These are phyloP conservation scores for Cancer borealis DNA, from an alignment of 2,888 invertebrate genomes.

Conservation along the genomic window DNA sequence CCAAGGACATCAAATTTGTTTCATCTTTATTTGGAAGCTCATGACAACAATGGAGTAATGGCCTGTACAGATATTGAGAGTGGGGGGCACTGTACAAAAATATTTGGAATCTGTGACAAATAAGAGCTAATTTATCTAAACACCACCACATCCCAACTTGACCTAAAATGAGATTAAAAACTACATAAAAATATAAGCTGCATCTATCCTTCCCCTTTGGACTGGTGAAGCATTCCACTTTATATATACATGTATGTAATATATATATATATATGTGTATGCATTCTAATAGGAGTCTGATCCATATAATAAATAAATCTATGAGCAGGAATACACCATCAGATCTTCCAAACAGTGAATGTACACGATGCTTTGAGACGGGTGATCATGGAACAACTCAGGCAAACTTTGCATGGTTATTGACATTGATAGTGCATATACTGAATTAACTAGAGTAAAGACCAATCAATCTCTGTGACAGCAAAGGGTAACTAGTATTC, in stretches of 20 bases:
- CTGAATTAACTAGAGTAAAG: neutral
- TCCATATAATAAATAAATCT: neutral
- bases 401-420: neutral
- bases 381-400: neutral
- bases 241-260: neutral
- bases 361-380: neutral
- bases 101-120: conserved; percentile 58
- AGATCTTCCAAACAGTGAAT: neutral
- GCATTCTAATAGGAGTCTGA: conserved; percentile 9
- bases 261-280: neutral
- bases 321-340: conserved; percentile 38
- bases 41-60: conserved; percentile 41
- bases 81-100: conserved; percentile 59
- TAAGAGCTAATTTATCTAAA: conserved; percentile 44
- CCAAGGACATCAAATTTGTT: neutral
- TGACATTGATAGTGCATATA: neutral
- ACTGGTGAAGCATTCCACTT: neutral
- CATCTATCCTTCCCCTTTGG: neutral
- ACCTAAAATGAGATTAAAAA: conserved; percentile 32
- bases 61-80: conserved; percentile 39
- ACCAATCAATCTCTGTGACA: neutral
- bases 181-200: conserved; percentile 50
- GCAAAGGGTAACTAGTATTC: neutral
- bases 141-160: conserved; percentile 41
- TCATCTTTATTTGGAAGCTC: conserved; percentile 53